phyloP scores from a whole-genome alignment of 2,888 invertebrate species.

The Diarsia dahlii region DNA sequence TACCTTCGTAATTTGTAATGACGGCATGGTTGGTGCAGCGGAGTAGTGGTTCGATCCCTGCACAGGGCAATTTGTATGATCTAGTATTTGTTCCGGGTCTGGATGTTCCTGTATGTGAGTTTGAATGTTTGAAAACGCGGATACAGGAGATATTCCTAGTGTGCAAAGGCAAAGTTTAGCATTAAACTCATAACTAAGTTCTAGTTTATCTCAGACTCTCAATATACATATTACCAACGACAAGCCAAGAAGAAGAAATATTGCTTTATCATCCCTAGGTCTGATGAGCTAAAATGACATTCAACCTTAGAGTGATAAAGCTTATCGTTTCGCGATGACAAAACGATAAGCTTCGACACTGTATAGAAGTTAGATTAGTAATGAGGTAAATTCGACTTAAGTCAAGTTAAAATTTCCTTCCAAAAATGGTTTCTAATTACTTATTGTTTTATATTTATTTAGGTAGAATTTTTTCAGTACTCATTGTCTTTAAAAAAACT shows the following conservation, averaged over 20 bases:
- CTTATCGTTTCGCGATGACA: background rate
- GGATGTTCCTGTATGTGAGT: background rate
- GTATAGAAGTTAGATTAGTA: background rate
- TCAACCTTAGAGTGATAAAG: background rate
- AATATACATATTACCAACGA: background rate
- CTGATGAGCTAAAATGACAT: background rate
- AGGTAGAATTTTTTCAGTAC: too few species aligned
- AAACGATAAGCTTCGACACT: background rate
- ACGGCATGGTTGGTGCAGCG: too few species aligned
- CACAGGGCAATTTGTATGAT: background rate
- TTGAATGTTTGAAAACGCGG: background rate
- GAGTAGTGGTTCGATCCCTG: too few species aligned
- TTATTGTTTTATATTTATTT: too few species aligned
- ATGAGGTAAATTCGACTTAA: too few species aligned
- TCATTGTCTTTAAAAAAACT: too few species aligned
- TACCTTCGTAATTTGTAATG: too few species aligned
- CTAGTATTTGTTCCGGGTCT: background rate
- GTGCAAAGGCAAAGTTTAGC: too few species aligned
- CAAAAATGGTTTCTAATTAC: too few species aligned
- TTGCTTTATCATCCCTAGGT: background rate
- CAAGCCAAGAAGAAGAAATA: background rate
- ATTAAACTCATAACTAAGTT: background rate
- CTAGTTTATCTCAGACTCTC: background rate
- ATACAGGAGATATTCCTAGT: background rate
- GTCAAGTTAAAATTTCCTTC: too few species aligned